Evolutionary conservation across 2,113 vertebrate species (phyloP).

Genomic region (Taxidea taxus): DNA sequence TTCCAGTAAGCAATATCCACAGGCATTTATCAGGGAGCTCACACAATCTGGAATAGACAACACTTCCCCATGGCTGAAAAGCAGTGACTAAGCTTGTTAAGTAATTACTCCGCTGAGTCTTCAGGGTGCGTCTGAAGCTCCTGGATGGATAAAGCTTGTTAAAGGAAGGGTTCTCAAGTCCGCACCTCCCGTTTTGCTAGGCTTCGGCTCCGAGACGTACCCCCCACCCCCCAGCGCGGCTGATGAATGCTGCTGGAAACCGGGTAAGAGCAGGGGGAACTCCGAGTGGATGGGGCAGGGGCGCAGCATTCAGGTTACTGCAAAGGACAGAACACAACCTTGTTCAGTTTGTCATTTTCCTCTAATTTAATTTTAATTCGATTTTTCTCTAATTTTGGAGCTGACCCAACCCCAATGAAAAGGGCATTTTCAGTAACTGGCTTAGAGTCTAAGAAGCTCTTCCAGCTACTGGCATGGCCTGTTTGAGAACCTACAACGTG

Average conservation of each 20-base stretch:
- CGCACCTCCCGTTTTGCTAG: background rate
- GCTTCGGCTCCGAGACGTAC: fast-evolving
- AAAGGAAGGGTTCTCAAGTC: background rate
- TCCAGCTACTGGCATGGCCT: fast-evolving
- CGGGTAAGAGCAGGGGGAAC: fast-evolving
- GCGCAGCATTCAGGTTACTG: fast-evolving
- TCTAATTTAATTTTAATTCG: background rate
- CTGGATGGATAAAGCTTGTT: too few relatives aligned
- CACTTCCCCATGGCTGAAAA: background rate
- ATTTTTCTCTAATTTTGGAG: background rate
- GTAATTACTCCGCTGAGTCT: background rate
- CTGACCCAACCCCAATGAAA: background rate
- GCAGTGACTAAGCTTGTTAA: too few relatives aligned
- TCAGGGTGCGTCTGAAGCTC: background rate
- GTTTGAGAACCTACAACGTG: background rate
- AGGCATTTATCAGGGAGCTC: background rate
- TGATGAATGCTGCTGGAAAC: fast-evolving
- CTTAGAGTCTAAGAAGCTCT: background rate
- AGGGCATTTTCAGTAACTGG: background rate
- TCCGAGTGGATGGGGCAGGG: fast-evolving
- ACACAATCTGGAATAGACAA: fast-evolving
- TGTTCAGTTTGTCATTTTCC: background rate
- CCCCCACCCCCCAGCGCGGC: fast-evolving
- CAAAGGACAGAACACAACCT: background rate
- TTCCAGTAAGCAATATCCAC: background rate